Evolutionary conservation across 92 coral and sea anemone species (phyloP).

Genomic region (Bergia sp.): DNA sequence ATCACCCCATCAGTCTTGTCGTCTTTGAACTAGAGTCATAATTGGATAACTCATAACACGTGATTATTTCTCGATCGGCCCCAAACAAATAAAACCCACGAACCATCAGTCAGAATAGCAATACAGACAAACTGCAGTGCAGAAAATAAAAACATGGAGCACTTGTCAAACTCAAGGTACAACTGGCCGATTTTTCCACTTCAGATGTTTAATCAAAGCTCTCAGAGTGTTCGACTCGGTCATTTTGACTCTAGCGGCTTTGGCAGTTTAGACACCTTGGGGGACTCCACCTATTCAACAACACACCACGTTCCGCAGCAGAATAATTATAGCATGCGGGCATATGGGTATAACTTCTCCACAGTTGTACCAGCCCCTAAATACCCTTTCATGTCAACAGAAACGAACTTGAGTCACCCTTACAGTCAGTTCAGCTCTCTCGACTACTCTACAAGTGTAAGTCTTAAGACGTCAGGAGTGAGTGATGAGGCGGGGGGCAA

Average conservation of each 20-base stretch:
- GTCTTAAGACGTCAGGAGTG: constrained; percentile 22
- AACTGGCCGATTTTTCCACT: constrained; percentile 32
- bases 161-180: constrained; percentile 18
- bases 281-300: background rate
- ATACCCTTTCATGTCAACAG: constrained; percentile 31
- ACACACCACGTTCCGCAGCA: constrained; percentile 19
- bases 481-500: constrained; percentile 22
- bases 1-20: constrained; percentile 38
- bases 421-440: background rate
- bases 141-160: constrained; percentile 35
- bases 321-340: constrained; percentile 3
- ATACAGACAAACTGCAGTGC: background rate
- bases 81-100: constrained; percentile 34
- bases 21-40: background rate
- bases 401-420: background rate
- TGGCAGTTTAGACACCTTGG: constrained; percentile 8
- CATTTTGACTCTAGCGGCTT: constrained; percentile 29
- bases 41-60: constrained; percentile 27
- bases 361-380: background rate
- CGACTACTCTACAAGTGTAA: constrained; percentile 18
- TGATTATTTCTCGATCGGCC: constrained; percentile 15
- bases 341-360: background rate
- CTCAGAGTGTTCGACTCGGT: constrained; percentile 1
- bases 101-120: constrained; percentile 20
- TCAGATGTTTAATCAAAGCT: constrained; percentile 18